Percentiles rank a stretch among this genome's conserved stretches.
Conservation (phyloP, 2,113 vertebrate species). For the western clawed frog (Xenopus tropicalis) region UCB_Xtro_10.0 CM004443.2:26441001-26441500, state of each 20-base stretch:
- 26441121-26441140: slow-evolving; percentile 64
- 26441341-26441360: slow-evolving; percentile 78
- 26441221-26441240: slow-evolving; percentile 61
- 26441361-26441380: slow-evolving; percentile 64
- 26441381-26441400: slow-evolving; percentile 48
- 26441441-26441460: slow-evolving; percentile 77
- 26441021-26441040: slow-evolving; percentile 61
- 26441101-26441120: slow-evolving; percentile 67
- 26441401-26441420: slow-evolving; percentile 67
- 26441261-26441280: slow-evolving; percentile 58
- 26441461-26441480: slow-evolving; percentile 71
- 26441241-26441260: slow-evolving; percentile 66
- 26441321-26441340: slow-evolving; percentile 69
- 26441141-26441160: slow-evolving; percentile 60
- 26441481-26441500: slow-evolving; percentile 60
- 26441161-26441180: slow-evolving; percentile 57
- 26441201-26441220: slow-evolving; percentile 65
- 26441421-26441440: slow-evolving; percentile 67
- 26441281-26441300: slow-evolving; percentile 64
- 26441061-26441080: slow-evolving; percentile 53
- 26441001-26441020: slow-evolving; percentile 80
- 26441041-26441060: slow-evolving; percentile 51
- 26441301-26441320: slow-evolving; percentile 68
- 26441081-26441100: slow-evolving; percentile 67
- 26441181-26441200: slow-evolving; percentile 72